Percentiles rank a stretch among this genome's conserved stretches.
phyloP scores from a whole-genome alignment of 2,113 vertebrate species.

The Oxyura jamaicensis region DNA sequence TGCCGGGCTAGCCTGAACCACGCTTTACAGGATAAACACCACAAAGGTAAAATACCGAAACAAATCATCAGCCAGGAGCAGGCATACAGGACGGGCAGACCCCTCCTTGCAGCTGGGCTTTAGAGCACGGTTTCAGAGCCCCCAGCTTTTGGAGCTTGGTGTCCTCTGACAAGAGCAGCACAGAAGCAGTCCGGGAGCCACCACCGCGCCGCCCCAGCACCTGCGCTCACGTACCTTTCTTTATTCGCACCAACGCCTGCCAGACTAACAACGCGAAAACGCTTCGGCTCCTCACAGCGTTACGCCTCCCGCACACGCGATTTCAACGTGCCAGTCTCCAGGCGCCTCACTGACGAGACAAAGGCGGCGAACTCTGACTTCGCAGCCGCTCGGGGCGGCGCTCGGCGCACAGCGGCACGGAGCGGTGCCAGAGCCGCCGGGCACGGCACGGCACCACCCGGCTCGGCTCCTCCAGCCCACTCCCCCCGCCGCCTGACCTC shows the following conservation, averaged over 20 bases:
- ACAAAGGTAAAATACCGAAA: no score
- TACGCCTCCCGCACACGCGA: background rate
- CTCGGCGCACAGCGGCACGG: background rate
- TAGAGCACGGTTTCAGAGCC: background rate
- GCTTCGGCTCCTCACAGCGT: background rate
- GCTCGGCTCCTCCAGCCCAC: no score
- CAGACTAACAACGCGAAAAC: background rate
- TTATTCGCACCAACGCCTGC: background rate
- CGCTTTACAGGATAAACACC: background rate
- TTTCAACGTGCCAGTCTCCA: background rate
- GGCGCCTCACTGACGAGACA: rapidly evolving
- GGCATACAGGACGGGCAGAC: background rate
- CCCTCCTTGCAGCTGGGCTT: background rate
- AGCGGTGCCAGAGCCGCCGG: no score
- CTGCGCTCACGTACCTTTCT: background rate
- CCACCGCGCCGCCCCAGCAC: background rate
- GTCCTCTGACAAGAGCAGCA: background rate
- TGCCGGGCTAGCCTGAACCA: background rate
- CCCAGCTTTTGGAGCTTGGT: background rate
- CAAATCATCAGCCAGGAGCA: background rate
- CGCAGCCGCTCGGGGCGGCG: background rate
- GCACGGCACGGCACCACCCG: no score
- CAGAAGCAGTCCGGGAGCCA: background rate
- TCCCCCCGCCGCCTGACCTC: no score
- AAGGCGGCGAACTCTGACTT: rapidly evolving